Percentiles rank a stretch among this genome's conserved stretches.
Evolutionary conservation across 2,797 vertebrate genomes (phyloP).

Genomic region (Amniataba percoides): DNA sequence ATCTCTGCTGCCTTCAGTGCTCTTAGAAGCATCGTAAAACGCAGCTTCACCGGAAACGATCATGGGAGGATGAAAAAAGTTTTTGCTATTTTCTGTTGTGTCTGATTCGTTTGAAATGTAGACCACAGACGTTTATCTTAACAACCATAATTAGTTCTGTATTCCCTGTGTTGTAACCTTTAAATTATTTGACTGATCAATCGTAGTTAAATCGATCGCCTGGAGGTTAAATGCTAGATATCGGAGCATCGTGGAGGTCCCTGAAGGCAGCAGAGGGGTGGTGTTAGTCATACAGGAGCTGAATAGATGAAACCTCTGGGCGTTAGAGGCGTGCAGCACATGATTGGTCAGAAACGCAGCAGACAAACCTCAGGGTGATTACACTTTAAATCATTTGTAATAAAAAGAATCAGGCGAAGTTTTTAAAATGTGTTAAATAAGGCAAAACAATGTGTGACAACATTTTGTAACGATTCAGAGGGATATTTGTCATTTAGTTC

Average conservation of each 20-base stretch:
- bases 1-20: conserved; percentile 33
- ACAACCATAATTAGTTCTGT: not conserved
- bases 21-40: conserved; percentile 7
- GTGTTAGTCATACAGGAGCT: conserved; percentile 8
- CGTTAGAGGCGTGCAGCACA: conserved; percentile 19
- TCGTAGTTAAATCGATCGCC: not conserved
- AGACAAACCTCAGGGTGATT: not conserved
- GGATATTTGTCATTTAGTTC: not conserved
- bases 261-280: conserved; percentile 48
- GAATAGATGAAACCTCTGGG: conserved; percentile 31
- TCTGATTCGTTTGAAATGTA: not conserved
- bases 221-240: fast-evolving
- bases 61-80: not conserved
- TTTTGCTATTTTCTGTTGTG: not conserved
- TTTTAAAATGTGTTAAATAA: not conserved
- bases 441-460: not conserved
- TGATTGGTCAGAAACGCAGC: conserved; percentile 59
- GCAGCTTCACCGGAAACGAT: fast-evolving
- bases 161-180: too few relatives aligned
- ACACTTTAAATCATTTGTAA: fast-evolving
- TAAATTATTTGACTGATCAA: not conserved
- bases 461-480: not conserved
- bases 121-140: not conserved
- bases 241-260: fast-evolving
- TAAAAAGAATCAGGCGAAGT: not conserved